Evolutionary conservation across 2,888 invertebrate genomes (phyloP).

Genomic region (Theodoxus fluviatilis): DNA sequence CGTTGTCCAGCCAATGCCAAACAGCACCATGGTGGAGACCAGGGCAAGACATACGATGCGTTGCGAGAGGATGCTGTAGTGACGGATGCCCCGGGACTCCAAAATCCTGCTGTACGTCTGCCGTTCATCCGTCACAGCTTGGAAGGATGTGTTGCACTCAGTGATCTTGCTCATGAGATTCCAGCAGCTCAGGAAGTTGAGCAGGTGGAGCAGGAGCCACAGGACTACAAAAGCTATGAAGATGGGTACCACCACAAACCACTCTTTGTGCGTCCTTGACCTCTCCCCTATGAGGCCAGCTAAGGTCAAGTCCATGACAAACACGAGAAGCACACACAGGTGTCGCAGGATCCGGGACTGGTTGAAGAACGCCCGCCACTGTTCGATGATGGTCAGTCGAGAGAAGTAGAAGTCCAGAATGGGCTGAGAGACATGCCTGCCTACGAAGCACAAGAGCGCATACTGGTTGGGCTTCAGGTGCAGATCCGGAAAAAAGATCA

Average conservation of each 20-base stretch:
- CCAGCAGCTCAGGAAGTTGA: constrained; percentile 58
- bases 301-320: constrained; percentile 46
- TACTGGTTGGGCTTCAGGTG: constrained; percentile 51
- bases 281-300: constrained; percentile 47
- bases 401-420: constrained; percentile 59
- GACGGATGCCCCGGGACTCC: constrained; percentile 63
- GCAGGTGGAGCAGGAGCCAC: constrained; percentile 60
- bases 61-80: constrained; percentile 62
- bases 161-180: constrained; percentile 60
- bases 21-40: constrained; percentile 51
- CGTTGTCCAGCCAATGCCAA: constrained; percentile 61
- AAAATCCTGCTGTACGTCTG: constrained; percentile 57
- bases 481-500: constrained; percentile 49
- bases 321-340: constrained; percentile 42
- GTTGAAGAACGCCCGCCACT: constrained; percentile 55
- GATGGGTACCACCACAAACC: constrained; percentile 65
- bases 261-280: constrained; percentile 62
- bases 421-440: constrained; percentile 51
- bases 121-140: constrained; percentile 41
- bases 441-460: constrained; percentile 55
- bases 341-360: constrained; percentile 45
- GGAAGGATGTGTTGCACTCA: constrained; percentile 50
- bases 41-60: constrained; percentile 56
- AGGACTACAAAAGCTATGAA: constrained; percentile 52
- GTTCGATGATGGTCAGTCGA: constrained; percentile 54